These are phyloP conservation scores for Lumbricus terrestris DNA, from an alignment of 2,888 invertebrate genomes.

Conservation along the genomic window DNA sequence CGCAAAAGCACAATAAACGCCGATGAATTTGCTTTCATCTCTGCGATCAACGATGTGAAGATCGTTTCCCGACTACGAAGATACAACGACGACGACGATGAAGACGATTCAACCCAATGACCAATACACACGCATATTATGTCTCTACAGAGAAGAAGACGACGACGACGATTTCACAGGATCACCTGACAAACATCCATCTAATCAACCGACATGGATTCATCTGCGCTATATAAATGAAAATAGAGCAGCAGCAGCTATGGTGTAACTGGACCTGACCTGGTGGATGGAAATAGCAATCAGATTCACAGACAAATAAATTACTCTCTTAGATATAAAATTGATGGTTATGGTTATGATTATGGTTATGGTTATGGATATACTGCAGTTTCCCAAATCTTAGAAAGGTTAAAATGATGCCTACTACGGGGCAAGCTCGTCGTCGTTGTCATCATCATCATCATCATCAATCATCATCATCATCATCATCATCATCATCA, in stretches of 20 bases:
- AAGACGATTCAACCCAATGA: not conserved
- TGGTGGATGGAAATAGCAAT: too few species aligned
- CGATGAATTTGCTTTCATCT: not conserved
- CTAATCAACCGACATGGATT: not conserved
- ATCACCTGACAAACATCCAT: not conserved
- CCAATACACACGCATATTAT: not conserved
- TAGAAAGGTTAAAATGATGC: too few species aligned
- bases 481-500: not conserved
- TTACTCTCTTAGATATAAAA: not conserved
- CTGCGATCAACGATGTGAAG: not conserved
- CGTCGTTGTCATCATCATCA: not conserved
- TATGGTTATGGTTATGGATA: too few species aligned
- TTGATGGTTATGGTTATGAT: too few species aligned
- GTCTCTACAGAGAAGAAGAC: too few species aligned
- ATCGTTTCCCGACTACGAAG: not conserved
- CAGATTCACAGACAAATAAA: not conserved
- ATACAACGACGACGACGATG: too few species aligned
- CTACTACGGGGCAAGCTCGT: not conserved
- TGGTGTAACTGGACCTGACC: not conserved
- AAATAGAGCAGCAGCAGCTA: too few species aligned
- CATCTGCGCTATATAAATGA: not conserved
- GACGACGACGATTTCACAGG: not conserved
- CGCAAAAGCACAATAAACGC: constrained; percentile 3
- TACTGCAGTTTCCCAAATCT: too few species aligned
- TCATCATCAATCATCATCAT: not conserved